Evolutionary conservation across 1,140 invertebrate genomes (phyloP), one percentile per base, ranked within the genome.

Genomic region (Drosophila burlai): DNA sequence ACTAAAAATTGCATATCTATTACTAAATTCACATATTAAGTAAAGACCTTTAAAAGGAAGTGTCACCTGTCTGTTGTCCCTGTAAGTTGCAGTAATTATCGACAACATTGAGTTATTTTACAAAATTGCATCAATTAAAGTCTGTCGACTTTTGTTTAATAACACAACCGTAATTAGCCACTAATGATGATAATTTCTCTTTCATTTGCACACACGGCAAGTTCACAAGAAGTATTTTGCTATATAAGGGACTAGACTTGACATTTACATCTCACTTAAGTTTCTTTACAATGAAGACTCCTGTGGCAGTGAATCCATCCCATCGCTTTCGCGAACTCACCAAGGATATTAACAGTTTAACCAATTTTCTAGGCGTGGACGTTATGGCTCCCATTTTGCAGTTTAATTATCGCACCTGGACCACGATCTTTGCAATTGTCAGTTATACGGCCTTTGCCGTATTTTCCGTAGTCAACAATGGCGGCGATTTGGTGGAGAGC

Each of bases 391-490:
- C 43, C 0, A 36, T 45, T 4, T 8, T 81, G 13, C 24, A 54
- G 8, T 64, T 68, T 2, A 79, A 76, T n/a, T 63, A 42, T 50
- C 74, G 78, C 29, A 85, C 86, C 0, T 79, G 66, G 68, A 54
- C 71, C n/a, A 75, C 78, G 10, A 46, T 49, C 4, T 65, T 61
- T 24, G 65, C 63, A 0, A 67, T 81, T 18, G 1, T 45, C 0
- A 68, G 29, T 18, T 91, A 76, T 24, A 15, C 60, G 9, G 36
- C 54, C 1, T 91, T 91, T 45, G 43, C 78, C 4, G 11, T 76
- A 3, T 71, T 47, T 18, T 76, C 73, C 21, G 62, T 79, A 4
- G 31, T 67, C 6, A 47, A 60, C 24, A 79, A 60, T 16, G 42
- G 21, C 4, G 58, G 36, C 11, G 71, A 81, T 36, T 91, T 75